Base-by-base conservation (phyloP, 1,140 invertebrate genomes). In the Cecropterus lyciades region DNA sequence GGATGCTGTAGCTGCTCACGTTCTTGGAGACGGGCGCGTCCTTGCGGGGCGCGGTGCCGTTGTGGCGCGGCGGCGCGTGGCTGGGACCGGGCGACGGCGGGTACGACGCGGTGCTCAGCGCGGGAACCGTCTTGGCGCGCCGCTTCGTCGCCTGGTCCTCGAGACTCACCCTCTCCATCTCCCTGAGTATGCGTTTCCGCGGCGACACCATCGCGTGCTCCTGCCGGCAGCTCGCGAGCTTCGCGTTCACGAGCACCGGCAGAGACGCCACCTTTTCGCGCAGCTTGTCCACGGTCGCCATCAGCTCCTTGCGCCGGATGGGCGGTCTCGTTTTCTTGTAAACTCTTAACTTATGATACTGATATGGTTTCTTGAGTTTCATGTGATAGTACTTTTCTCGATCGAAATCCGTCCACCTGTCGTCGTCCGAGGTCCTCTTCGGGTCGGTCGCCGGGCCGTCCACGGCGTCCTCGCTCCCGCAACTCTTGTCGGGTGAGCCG, bases 1-100 rank as follows among this genome's bases (percentile, higher is more conserved):
- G 95, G 85, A 96, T 96, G 90, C 96, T 96, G 87, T 96, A 96
- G 69, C 95, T 96, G 78, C 95, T 95, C 43, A 94, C 82, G 70
- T 94, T 93, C 75, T 94, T 94, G 30, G 92, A 70, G 3, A 77
- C 76, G 46, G 77, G 72, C 37, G 75, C 65, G 56, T 79, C 84
- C 72, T 79, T 82, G 30, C 77, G 77, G 43, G 74, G 72, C 59
- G 59, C 75, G 69, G 75, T 67, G 64, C 82, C 82, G 73, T 84
- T 87, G 56, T 77, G 75, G 20, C 75, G 75, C 53, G 74, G 73
- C 53, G 68, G 67, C 62, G 83, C 72, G 72, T 81, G 82, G 64
- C 85, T 84, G 5, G 89, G 89, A 0, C 85, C 85, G 33, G 88
- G 82, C 65, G 86, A 85, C 27, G 84, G 80, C 69, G 88, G 85